phyloP scores from a whole-genome alignment of 2,797 vertebrate genomes.

The Acipenser ruthenus region DNA sequence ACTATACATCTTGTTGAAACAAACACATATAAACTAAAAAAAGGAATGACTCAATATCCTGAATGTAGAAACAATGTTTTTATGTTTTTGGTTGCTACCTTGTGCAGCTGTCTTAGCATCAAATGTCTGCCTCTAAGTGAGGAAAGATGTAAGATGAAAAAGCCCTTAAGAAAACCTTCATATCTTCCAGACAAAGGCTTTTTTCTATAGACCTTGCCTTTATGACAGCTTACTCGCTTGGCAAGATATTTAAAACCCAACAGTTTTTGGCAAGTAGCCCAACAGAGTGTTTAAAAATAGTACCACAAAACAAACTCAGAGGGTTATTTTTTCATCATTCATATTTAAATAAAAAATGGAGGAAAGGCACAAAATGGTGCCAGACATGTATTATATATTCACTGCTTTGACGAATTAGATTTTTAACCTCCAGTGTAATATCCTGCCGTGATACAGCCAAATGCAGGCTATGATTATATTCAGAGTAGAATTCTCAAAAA shows the following conservation, averaged over 20 bases:
- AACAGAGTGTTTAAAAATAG: slow-evolving; percentile 43
- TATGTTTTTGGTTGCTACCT: neutral
- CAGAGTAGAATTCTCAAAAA: no score
- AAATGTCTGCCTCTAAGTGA: slow-evolving; percentile 9
- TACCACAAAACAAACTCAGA: slow-evolving; percentile 37
- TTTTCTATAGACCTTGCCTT: slow-evolving; percentile 27
- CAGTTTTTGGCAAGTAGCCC: slow-evolving; percentile 42
- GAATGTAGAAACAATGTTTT: neutral
- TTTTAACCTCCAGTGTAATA: no score
- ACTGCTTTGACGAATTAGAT: no score
- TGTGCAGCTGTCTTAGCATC: neutral
- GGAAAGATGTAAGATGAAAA: slow-evolving; percentile 16
- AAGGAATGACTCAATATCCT: neutral
- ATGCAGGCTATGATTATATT: no score
- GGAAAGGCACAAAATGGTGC: no score
- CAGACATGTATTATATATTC: no score
- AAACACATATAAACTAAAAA: neutral
- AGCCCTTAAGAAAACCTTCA: slow-evolving; percentile 17
- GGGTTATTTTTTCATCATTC: neutral
- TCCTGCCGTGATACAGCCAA: no score
- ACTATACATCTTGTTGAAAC: no score
- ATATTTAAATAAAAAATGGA: no score
- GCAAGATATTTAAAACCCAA: slow-evolving; percentile 42
- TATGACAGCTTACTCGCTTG: slow-evolving; percentile 40
- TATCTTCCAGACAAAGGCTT: slow-evolving; percentile 27